These are phyloP conservation scores for Otolemur garnettii DNA, from an alignment of 2,113 vertebrate genomes.

Conservation along the genomic window DNA sequence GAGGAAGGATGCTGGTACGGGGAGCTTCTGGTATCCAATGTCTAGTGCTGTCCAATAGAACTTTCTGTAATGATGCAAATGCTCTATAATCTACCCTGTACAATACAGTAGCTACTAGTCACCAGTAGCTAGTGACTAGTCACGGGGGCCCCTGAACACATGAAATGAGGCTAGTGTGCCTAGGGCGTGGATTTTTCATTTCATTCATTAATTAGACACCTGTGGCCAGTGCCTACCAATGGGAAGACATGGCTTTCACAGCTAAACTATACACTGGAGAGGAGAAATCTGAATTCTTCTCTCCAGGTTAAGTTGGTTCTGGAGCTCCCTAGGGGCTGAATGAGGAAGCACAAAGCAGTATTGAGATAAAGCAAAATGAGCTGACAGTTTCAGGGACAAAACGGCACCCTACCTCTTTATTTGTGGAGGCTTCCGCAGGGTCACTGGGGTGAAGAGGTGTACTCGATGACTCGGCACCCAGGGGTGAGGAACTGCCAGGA, in stretches of 20 bases:
- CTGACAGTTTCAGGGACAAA: slow-evolving; percentile 20
- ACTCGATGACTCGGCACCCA: slow-evolving; percentile 94
- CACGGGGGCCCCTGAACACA: background rate
- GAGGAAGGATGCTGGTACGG: background rate
- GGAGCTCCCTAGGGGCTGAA: background rate
- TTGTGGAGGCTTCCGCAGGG: slow-evolving; percentile 89
- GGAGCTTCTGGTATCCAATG: background rate
- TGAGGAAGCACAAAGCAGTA: slow-evolving; percentile 19
- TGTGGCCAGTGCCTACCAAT: background rate
- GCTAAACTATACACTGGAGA: background rate
- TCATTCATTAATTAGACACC: background rate
- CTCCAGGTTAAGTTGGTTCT: background rate
- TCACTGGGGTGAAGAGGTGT: slow-evolving; percentile 91
- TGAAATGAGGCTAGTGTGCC: background rate
- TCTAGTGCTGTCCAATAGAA: background rate
- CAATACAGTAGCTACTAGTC: too few species aligned
- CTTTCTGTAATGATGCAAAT: background rate
- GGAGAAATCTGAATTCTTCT: background rate
- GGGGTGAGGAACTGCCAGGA: slow-evolving; percentile 93
- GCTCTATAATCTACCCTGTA: background rate
- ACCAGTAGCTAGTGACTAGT: too few species aligned
- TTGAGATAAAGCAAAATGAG: background rate
- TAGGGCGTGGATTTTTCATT: background rate
- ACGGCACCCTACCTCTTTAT: slow-evolving; percentile 92
- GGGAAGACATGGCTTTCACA: background rate